Evolutionary conservation across 2,797 vertebrate species (phyloP).

Genomic region (Numenius phaeopus): DNA sequence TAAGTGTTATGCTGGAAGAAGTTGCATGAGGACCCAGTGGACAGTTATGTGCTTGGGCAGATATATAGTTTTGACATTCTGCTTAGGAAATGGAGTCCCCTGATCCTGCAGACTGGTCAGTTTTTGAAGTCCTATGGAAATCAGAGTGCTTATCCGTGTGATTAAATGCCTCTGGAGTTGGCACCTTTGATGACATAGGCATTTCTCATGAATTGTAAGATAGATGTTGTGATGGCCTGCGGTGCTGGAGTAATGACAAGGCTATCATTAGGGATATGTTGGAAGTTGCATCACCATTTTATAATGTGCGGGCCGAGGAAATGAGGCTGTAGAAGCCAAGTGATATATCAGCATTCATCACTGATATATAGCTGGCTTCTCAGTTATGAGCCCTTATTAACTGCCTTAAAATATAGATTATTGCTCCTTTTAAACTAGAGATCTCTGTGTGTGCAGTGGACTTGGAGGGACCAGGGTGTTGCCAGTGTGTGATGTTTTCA

Average conservation of each 20-base stretch:
- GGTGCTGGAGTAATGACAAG: not conserved
- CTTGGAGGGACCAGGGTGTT: not conserved
- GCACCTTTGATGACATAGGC: conserved; percentile 8
- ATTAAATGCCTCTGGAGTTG: not conserved
- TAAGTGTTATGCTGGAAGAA: not conserved
- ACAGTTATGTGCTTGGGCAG: not conserved
- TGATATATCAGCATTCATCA: not conserved
- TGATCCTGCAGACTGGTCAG: not conserved
- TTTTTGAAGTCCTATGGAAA: conserved; percentile 35
- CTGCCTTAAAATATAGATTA: not conserved
- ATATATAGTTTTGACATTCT: not conserved
- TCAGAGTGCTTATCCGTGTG: not conserved
- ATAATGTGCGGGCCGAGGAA: not conserved
- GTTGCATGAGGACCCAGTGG: not conserved
- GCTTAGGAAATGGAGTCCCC: not conserved
- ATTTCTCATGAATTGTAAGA: conserved; percentile 11
- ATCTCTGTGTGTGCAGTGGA: fast-evolving
- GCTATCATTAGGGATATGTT: not conserved
- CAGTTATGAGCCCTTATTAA: not conserved
- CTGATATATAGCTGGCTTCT: not conserved
- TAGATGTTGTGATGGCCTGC: not conserved
- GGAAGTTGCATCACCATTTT: conserved; percentile 3
- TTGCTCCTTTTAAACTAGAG: not conserved
- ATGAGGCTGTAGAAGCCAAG: not conserved
- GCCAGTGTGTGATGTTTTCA: not conserved